Evolutionary conservation across 2,888 invertebrate species (phyloP).

Genomic region (Strigamia crassipes): DNA sequence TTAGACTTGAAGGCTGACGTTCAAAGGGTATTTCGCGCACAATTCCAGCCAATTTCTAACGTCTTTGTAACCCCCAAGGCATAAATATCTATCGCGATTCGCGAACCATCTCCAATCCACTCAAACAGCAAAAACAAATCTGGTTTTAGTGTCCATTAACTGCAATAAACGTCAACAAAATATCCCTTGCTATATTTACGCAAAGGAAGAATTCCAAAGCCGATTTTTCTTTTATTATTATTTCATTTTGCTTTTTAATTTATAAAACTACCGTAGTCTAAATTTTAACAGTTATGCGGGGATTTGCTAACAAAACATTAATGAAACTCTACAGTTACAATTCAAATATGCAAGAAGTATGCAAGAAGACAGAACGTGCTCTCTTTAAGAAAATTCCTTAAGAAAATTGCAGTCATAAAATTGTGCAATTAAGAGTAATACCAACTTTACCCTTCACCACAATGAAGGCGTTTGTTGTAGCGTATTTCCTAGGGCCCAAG

Average conservation of each 20-base stretch:
- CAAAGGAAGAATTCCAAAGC: not conserved
- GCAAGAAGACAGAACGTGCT: not conserved
- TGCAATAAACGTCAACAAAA: not conserved
- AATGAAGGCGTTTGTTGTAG: not conserved
- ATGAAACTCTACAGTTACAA: not conserved
- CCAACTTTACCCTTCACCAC: not conserved
- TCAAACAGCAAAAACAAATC: not conserved
- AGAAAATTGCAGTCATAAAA: slow-evolving; percentile 12
- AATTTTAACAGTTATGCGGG: not conserved
- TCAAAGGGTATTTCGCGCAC: slow-evolving; percentile 12
- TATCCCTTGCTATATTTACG: too few species aligned
- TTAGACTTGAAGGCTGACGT: slow-evolving; percentile 11
- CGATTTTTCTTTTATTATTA: not conserved
- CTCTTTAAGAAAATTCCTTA: slow-evolving; percentile 31
- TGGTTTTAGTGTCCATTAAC: not conserved
- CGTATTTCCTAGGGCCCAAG: not conserved
- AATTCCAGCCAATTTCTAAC: slow-evolving; percentile 8
- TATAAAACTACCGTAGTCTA: not conserved
- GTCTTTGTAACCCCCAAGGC: not conserved
- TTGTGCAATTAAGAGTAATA: slow-evolving; percentile 12
- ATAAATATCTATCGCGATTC: slow-evolving; percentile 1
- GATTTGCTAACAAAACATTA: not conserved
- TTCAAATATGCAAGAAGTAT: not conserved
- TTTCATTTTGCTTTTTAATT: not conserved
- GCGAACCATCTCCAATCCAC: not conserved